These are phyloP conservation scores for Cephus sareptanus DNA, from an alignment of 2,888 invertebrate genomes.

Conservation along the genomic window DNA sequence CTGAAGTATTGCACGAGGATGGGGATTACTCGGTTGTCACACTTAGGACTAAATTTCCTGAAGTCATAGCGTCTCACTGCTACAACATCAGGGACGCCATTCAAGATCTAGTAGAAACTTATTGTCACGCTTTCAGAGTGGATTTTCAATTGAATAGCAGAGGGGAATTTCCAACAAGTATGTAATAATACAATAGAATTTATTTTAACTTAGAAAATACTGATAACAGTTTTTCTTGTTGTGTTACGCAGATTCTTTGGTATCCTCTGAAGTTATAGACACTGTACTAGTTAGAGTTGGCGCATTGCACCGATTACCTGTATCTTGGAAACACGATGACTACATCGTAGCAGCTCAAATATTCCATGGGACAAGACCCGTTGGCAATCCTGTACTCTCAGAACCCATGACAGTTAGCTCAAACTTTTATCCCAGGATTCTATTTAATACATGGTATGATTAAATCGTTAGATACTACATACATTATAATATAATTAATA, in stretches of 20 bases:
- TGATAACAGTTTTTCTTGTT: neutral
- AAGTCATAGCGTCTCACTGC: constrained; percentile 75
- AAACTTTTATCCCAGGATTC: constrained; percentile 83
- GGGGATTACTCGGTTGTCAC: constrained; percentile 79
- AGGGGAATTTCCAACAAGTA: constrained; percentile 69
- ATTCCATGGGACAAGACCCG: constrained; percentile 87
- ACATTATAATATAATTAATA: neutral
- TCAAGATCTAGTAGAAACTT: constrained; percentile 85
- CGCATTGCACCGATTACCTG: constrained; percentile 81
- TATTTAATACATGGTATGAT: constrained; percentile 85
- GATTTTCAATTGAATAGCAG: constrained; percentile 80
- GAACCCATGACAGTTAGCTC: constrained; percentile 75
- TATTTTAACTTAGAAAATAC: constrained; percentile 8
- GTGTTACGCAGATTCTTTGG: constrained; percentile 71
- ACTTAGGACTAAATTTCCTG: constrained; percentile 69
- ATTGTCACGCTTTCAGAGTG: constrained; percentile 85
- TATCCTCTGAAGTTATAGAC: constrained; percentile 79
- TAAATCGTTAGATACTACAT: neutral
- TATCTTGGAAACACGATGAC: constrained; percentile 85
- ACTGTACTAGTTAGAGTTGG: constrained; percentile 84
- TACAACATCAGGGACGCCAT: constrained; percentile 83
- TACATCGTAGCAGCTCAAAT: constrained; percentile 88
- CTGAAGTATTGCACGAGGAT: constrained; percentile 76
- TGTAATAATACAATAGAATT: constrained; percentile 35
- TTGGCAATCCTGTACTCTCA: constrained; percentile 79